Evolutionary conservation across 2,113 vertebrate genomes (phyloP).

Genomic region (Xyrauchen texanus): DNA sequence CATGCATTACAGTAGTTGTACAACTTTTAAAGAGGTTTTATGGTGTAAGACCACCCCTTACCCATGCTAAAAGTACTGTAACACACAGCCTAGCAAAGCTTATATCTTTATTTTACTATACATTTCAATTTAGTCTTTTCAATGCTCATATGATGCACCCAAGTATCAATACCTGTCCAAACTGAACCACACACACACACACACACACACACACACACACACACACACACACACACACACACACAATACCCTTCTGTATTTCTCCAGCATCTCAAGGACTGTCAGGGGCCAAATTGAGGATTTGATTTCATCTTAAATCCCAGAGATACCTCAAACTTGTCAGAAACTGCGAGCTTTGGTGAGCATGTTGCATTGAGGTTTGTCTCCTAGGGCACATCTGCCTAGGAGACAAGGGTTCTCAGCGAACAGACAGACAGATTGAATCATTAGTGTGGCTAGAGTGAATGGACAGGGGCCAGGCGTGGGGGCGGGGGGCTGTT

Average conservation of each 20-base stretch:
- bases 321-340: constrained; percentile 31
- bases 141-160: not conserved
- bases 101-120: too few relatives aligned
- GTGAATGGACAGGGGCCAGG: constrained; percentile 23
- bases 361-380: constrained; percentile 5
- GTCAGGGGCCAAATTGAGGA: constrained; percentile 37
- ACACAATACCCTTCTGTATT: not conserved
- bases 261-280: constrained; percentile 33
- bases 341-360: constrained; percentile 8
- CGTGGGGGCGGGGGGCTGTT: not conserved
- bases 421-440: constrained; percentile 35
- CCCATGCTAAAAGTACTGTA: too few relatives aligned
- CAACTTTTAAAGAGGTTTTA: too few relatives aligned
- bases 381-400: constrained; percentile 31
- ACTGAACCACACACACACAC: not conserved
- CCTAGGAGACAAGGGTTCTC: constrained; percentile 26
- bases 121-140: not conserved
- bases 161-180: not conserved
- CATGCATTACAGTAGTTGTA: too few relatives aligned
- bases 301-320: constrained; percentile 42
- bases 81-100: too few relatives aligned
- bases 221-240: constrained; percentile 1
- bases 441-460: constrained; percentile 35
- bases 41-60: too few relatives aligned
- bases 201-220: too few relatives aligned